phyloP scores from a whole-genome alignment of 2,113 vertebrate species.

The Athene noctua region DNA sequence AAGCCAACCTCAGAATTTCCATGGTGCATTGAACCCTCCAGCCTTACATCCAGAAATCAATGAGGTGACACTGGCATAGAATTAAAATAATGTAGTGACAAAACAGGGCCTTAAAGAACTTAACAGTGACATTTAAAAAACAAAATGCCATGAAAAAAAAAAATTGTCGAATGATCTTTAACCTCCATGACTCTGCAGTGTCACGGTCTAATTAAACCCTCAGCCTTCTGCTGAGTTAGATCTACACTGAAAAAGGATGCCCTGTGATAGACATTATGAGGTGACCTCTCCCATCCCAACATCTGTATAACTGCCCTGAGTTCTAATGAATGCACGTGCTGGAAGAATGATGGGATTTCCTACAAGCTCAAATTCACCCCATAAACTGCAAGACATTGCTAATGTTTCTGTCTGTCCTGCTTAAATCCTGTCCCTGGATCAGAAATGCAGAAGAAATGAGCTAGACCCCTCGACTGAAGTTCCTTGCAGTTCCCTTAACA shows the following conservation, averaged over 20 bases:
- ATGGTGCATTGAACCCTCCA: constrained; percentile 32
- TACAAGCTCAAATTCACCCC: constrained; percentile 49
- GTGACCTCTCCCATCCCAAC: background rate
- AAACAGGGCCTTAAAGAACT: background rate
- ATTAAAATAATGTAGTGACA: constrained; percentile 38
- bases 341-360: constrained; percentile 14
- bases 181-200: background rate
- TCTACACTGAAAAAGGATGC: background rate
- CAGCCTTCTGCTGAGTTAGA: background rate
- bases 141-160: background rate
- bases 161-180: constrained; percentile 3
- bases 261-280: background rate
- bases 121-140: constrained; percentile 22
- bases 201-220: background rate
- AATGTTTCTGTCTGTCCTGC: constrained; percentile 21
- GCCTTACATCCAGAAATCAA: constrained; percentile 47
- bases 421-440: background rate
- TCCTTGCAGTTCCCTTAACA: background rate
- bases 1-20: constrained; percentile 63
- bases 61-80: constrained; percentile 50
- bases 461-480: background rate
- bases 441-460: constrained; percentile 11
- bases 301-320: background rate
- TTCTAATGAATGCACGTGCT: background rate
- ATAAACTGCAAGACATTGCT: constrained; percentile 22